A percentile compares a stretch with the other conserved stretches of the same genome.
These are phyloP conservation scores for Myzus persicae DNA, from an alignment of 1,140 invertebrate genomes.

Conservation along the genomic window DNA sequence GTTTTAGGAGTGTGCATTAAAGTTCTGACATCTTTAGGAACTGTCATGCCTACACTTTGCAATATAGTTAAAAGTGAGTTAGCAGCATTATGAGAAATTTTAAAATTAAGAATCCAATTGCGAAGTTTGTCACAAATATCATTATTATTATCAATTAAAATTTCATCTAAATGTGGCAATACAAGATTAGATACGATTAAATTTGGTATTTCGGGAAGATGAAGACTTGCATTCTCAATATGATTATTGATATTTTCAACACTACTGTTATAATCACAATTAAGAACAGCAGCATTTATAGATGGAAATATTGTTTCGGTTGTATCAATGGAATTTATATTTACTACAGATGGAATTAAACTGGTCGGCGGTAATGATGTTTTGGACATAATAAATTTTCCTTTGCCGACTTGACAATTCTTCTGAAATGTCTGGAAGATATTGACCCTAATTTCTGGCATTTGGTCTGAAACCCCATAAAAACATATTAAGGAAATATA, in stretches of 20 bases:
- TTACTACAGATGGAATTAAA: neutral
- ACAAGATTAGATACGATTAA: neutral
- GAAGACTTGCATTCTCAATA: neutral
- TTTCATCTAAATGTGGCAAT: neutral
- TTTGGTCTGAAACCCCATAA: too few species aligned
- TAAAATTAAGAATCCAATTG: neutral
- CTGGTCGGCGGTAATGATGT: neutral
- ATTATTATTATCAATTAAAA: neutral
- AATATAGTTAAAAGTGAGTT: neutral
- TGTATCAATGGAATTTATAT: neutral
- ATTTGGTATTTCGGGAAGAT: neutral
- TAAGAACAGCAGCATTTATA: neutral
- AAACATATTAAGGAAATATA: too few species aligned
- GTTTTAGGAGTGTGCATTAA: constrained; percentile 13
- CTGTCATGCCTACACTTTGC: neutral
- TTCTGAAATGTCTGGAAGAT: too few species aligned
- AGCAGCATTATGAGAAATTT: constrained; percentile 21
- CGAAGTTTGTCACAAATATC: neutral
- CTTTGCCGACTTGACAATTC: too few species aligned
- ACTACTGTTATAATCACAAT: neutral
- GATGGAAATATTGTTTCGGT: neutral
- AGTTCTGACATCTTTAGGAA: constrained; percentile 20
- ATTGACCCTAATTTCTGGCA: too few species aligned
- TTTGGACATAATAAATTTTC: neutral
- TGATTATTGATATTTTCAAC: neutral